Base-by-base conservation (phyloP, 2,888 invertebrate genomes). In the Keiferia lycopersicella region DNA sequence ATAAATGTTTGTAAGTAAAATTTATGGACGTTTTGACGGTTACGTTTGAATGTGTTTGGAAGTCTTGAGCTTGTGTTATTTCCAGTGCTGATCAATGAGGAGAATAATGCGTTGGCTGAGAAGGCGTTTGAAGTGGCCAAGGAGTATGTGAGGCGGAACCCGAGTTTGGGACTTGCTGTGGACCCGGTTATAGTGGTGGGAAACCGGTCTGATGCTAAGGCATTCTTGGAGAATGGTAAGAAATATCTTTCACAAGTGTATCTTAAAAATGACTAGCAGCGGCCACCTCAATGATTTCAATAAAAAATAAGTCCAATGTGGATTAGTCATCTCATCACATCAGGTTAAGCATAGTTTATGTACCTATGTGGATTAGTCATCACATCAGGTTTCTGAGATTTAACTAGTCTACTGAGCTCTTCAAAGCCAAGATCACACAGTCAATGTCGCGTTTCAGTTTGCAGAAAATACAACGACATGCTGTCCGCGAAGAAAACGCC, bases 81-180 rank as follows among this genome's bases (percentile, higher is more conserved):
- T 84, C 57, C 80, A 96, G 96, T 96, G 78, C 93, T 94, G 74
- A 94, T 96, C 61, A 96, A 96, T 76, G 96, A 96, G 82, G 94
- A 95, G 77, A 94, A 93, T 65, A 95, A 96, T 79, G 93, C 94
- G 59, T 91, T 95, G 30, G 95, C 95, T 3, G 94, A 94, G 69
- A 94, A 94, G 80, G 93, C 95, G 1, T 92, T 96, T 60, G 94
- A 95, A 72, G 95, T 95, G 20, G 95, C 94, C 1, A 90, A 94
- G 67, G 94, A 94, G 64, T 96, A 94, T 80, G 91, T 96, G 14
- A 93, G 94, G 72, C 93, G 95, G 66, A 95, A 95, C 78, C 93
- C 94, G 4, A 93, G 92, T 74, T 87, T 95, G 66, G 95, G 95
- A 0, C 83, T 96, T 8, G 93, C 93, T 45, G 91, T 92, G 65